Percentiles rank a stretch among this genome's conserved stretches.
Evolutionary conservation across 1,140 invertebrate species (phyloP).

Genomic region (Armadillidium nasatum): DNA sequence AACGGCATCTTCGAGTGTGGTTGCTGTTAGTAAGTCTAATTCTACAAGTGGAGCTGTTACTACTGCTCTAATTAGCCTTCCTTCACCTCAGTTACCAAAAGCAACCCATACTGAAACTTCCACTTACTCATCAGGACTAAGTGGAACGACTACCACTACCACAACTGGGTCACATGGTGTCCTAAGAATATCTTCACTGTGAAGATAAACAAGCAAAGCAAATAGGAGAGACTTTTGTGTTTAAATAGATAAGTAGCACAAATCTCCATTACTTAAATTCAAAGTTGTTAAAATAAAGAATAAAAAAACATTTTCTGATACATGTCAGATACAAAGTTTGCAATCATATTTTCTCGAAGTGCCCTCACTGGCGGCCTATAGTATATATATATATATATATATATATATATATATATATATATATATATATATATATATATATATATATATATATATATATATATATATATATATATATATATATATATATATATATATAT

Average conservation of each 20-base stretch:
- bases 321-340: background rate
- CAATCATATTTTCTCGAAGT: background rate
- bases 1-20: background rate
- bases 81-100: conserved; percentile 3
- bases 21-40: background rate
- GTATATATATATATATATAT: conserved; percentile 16
- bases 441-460: conserved; percentile 19
- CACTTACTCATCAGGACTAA: background rate
- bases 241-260: too few relatives aligned
- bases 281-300: too few relatives aligned
- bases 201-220: background rate
- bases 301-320: too few relatives aligned
- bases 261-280: too few relatives aligned
- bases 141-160: background rate
- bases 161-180: background rate
- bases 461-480: conserved; percentile 11
- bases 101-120: background rate
- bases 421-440: background rate
- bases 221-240: too few relatives aligned
- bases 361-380: background rate
- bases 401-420: conserved; percentile 8
- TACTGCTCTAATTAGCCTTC: conserved; percentile 3
- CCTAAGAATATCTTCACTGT: conserved; percentile 1
- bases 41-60: background rate
- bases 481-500: background rate